phyloP scores from a whole-genome alignment of 2,797 vertebrate species.

The Sorex maritimensis region DNA sequence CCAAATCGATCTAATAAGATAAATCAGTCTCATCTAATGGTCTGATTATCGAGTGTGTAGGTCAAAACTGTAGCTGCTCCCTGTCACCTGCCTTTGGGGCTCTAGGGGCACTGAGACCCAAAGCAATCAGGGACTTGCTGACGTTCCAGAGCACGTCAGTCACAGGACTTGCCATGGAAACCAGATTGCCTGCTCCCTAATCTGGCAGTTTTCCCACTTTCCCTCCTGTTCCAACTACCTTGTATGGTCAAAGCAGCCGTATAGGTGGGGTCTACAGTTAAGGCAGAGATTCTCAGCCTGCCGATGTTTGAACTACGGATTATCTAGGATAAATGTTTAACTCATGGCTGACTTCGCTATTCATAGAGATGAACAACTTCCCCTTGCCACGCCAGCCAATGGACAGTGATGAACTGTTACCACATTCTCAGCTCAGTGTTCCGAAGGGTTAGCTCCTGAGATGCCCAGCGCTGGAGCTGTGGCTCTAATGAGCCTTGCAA shows the following conservation, averaged over 20 bases:
- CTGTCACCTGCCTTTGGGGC: neutral
- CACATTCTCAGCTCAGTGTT: neutral
- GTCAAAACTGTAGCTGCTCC: slow-evolving; percentile 31
- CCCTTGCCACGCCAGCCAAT: neutral
- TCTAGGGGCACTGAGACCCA: slow-evolving; percentile 10
- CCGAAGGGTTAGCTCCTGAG: neutral
- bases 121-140: neutral
- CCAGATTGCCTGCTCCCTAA: neutral
- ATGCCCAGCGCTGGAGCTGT: neutral
- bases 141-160: neutral
- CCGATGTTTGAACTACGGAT: neutral
- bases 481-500: neutral
- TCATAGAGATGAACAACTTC: neutral
- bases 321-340: neutral
- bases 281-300: neutral
- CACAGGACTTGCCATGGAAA: slow-evolving; percentile 32
- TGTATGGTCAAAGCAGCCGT: neutral
- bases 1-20: slow-evolving; percentile 37
- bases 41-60: neutral
- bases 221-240: neutral
- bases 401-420: neutral
- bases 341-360: neutral
- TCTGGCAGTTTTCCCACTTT: neutral
- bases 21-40: slow-evolving; percentile 23
- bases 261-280: neutral